Base-by-base conservation (phyloP, 2,888 invertebrate species). In the Tyria jacobaeae region DNA sequence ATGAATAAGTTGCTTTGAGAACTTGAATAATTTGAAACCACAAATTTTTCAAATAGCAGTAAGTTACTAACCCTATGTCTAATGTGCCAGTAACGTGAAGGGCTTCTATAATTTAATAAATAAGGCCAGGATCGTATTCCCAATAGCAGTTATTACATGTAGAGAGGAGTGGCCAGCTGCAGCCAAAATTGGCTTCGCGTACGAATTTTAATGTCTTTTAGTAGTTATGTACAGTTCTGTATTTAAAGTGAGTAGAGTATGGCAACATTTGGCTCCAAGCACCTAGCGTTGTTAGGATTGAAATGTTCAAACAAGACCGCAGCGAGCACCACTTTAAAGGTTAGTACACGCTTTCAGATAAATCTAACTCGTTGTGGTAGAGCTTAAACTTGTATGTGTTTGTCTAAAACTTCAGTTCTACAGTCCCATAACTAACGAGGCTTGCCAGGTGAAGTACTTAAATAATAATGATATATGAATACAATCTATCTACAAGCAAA, bases 151-250 rank as follows among this genome's bases (percentile, higher is more conserved):
- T 51, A 56, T 44, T 44, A 56, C 56, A 34, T 57, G 31, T 52
- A 37, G 35, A 37, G 31, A 7, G 25, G n/a, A 56, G 56, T 52
- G 51, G 35, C 25, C 61, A 61, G 61, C 61, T 61, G 61, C 61
- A 55, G 37, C n/a, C 44, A 54, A 37, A 61, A 61, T 52, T 52
- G 61, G 56, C 44, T 57, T 5, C 47, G 56, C 51, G 31, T 47
- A 44, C 56, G 21, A 60, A 60, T 49, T 61, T 61, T 56, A 56
- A 44, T 56, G 61, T 56, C 44, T 56, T 61, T 61, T 47, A 51
- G 56, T 44, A 51, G 39, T 60, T 70, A 67, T 64, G 60, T 35
- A 61, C 41, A 27, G 24, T 48, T 6, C 37, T 34, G 47, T 58
- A 35, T 57, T 49, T 50, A 50, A 70, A 60, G 58, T 61, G 52